Evolutionary conservation across 2,888 invertebrate genomes (phyloP), one percentile per base, ranked within the genome.

Genomic region (Drosophila anomalata): DNA sequence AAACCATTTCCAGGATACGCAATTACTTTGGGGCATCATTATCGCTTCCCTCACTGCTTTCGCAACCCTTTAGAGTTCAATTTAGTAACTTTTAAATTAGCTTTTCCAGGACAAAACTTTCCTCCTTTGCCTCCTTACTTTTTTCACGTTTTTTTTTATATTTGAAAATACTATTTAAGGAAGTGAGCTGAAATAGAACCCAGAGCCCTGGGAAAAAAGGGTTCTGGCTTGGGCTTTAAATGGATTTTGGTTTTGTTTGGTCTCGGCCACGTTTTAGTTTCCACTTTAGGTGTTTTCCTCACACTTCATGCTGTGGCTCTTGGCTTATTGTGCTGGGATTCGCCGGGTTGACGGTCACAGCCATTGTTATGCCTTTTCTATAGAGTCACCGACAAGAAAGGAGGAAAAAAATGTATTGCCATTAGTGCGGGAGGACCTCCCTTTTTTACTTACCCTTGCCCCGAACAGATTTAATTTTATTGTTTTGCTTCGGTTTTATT

Each of bases 381-480:
- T 85, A 77, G 85, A 76, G 72, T 48, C 31, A 29, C 47, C 31
- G 42, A 52, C 54, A 36, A 58, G 66, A 46, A 39, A 6, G 29
- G 66, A 53, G 29, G 48, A 48, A 67, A 66, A 65, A 65, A 20
- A 42, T 41, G 62, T 68, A 76, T 74, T 83, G 78, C 78, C 80
- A 86, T 83, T 85, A 83, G 90, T 87, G 78, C 54, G 63, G 72
- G 63, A 26, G 24, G 8, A 20, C 9, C 26, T 65, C 22, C 44
- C 6, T 33, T 44, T 55, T 12, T 26, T 52, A 7, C 39, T 69
- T 73, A 84, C n/a, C n/a, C n/a, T n/a, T 74, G 62, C 69, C 75
- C 70, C 69, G 76, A 79, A 80, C 75, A 82, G 84, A 89, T 90
- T 90, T 89, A 89, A 89, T 89, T 90, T 90, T 88, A 89, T 88